phyloP scores from a whole-genome alignment of 2,888 invertebrate species.

The Ganaspis brasiliensis region DNA sequence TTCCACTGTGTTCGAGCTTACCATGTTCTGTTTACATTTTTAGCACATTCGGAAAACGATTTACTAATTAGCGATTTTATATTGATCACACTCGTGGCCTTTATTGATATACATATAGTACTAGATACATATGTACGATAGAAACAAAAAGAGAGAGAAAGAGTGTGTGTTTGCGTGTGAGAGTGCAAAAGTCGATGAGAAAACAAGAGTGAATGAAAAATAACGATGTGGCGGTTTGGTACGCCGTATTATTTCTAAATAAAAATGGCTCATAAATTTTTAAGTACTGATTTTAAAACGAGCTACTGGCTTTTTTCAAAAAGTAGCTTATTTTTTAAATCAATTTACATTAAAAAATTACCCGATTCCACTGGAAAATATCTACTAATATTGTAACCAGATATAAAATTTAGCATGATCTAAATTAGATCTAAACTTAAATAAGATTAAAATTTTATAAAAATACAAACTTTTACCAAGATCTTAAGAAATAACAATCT shows the following conservation, averaged over 20 bases:
- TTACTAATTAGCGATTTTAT: constrained; percentile 76
- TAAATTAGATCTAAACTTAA: no score
- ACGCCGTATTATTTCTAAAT: constrained; percentile 66
- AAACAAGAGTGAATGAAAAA: constrained; percentile 53
- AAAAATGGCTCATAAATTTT: neutral
- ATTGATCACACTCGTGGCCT: constrained; percentile 78
- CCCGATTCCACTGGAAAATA: constrained; percentile 33
- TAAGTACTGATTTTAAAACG: neutral
- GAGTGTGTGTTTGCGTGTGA: constrained; percentile 44
- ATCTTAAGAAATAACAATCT: constrained; percentile 15
- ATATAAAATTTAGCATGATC: no score
- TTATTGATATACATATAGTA: constrained; percentile 71
- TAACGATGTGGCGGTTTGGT: constrained; percentile 60
- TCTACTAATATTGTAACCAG: no score
- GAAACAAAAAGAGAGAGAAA: constrained; percentile 55
- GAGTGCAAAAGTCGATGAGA: constrained; percentile 50
- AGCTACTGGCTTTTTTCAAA: neutral
- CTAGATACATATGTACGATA: constrained; percentile 60
- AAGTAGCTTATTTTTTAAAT: neutral
- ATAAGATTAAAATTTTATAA: constrained; percentile 46
- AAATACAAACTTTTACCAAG: constrained; percentile 45
- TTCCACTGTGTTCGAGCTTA: neutral
- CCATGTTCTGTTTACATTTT: constrained; percentile 27
- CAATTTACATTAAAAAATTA: constrained; percentile 8
- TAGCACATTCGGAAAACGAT: constrained; percentile 46